These are phyloP conservation scores for Mastomys coucha DNA, from an alignment of 2,113 vertebrate species.

Conservation along the genomic window DNA sequence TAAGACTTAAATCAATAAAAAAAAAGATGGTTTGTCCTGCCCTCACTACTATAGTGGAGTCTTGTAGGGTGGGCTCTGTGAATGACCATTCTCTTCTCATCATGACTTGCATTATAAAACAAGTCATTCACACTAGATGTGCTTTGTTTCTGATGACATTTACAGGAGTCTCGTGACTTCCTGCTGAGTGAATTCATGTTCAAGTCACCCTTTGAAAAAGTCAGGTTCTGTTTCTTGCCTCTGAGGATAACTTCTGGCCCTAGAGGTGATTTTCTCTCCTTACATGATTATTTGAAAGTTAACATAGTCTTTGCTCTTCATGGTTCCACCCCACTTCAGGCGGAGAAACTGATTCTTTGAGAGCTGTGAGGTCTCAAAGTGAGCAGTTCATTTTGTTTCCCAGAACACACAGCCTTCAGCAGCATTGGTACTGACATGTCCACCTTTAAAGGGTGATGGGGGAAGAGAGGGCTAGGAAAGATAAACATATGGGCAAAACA, in stretches of 20 bases:
- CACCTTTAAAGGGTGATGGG: not conserved
- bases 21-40: not conserved
- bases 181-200: conserved; percentile 29
- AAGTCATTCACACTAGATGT: not conserved
- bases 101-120: not conserved
- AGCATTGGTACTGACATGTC: not conserved
- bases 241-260: conserved; percentile 22
- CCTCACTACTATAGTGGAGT: no score
- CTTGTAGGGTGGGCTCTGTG: not conserved
- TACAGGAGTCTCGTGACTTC: not conserved
- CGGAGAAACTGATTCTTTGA: not conserved
- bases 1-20: no score
- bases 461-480: not conserved
- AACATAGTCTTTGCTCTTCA: not conserved
- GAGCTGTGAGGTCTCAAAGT: not conserved
- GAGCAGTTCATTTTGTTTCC: not conserved
- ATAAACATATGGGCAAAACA: not conserved
- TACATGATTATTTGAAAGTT: not conserved
- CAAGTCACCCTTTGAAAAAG: conserved; percentile 17
- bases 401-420: not conserved
- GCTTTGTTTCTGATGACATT: not conserved
- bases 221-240: conserved; percentile 45
- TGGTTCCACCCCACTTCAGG: not conserved
- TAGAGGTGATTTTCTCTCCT: not conserved
- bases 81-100: not conserved